Evolutionary conservation across 2,113 vertebrate genomes (phyloP).

Genomic region (Neotoma lepida): DNA sequence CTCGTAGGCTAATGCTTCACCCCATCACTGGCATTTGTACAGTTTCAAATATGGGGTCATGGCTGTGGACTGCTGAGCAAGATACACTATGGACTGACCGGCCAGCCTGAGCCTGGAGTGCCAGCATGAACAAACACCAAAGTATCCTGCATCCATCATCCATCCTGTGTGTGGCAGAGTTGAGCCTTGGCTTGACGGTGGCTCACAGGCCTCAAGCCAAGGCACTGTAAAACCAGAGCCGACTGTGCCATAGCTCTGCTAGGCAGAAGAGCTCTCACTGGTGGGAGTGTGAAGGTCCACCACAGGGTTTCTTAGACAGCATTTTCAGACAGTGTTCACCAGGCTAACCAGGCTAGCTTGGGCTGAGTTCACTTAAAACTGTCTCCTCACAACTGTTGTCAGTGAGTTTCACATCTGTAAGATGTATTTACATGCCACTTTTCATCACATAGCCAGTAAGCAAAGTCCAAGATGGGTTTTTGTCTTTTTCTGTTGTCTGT

Average conservation of each 20-base stretch:
- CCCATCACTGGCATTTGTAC: background rate
- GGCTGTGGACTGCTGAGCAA: background rate
- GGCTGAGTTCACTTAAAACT: background rate
- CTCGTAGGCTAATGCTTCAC: background rate
- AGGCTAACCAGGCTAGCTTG: background rate
- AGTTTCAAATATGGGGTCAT: background rate
- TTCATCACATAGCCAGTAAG: background rate
- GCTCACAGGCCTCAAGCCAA: background rate
- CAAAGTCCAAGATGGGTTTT: background rate
- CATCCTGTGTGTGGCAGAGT: background rate
- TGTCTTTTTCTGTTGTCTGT: background rate
- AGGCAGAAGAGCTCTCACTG: background rate
- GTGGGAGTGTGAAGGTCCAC: background rate
- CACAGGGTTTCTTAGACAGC: background rate
- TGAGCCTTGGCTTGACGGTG: rapidly evolving
- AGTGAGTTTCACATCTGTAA: background rate
- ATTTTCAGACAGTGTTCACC: background rate
- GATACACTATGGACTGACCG: rapidly evolving
- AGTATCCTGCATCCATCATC: rapidly evolving
- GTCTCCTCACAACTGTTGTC: background rate
- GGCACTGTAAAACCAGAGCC: background rate
- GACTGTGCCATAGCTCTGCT: background rate
- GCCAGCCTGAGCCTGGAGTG: rapidly evolving
- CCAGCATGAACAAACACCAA: background rate
- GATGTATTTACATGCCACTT: background rate